phyloP scores from a whole-genome alignment of 64 coral and sea anemone species.

The Stichodactyla mertensii region DNA sequence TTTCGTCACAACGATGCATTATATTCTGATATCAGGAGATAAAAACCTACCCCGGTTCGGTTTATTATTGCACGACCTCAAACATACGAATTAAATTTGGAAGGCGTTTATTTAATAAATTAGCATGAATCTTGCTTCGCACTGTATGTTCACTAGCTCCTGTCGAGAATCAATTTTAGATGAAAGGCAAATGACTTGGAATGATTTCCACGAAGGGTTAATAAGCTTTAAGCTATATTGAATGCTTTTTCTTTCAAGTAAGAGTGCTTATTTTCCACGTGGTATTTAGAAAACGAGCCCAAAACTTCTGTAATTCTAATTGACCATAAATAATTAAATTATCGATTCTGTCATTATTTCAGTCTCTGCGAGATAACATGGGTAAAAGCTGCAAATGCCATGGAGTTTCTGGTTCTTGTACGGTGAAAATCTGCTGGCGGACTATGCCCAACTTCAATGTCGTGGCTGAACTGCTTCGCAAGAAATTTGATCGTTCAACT shows the following conservation, averaged over 20 bases:
- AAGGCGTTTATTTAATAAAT: neutral
- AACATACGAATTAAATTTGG: slow-evolving; percentile 5
- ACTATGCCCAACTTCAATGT: slow-evolving; percentile 62
- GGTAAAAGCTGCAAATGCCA: slow-evolving; percentile 80
- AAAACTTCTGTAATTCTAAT: neutral
- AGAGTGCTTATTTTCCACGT: neutral
- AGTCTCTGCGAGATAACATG: slow-evolving; percentile 77
- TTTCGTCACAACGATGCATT: neutral
- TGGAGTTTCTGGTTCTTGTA: slow-evolving; percentile 74
- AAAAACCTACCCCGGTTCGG: neutral
- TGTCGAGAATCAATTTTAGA: neutral
- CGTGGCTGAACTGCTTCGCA: slow-evolving; percentile 43
- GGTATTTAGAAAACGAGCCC: neutral
- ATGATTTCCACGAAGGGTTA: neutral
- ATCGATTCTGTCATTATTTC: neutral
- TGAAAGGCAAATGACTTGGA: neutral
- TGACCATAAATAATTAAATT: neutral
- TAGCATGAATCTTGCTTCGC: neutral
- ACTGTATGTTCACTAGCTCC: neutral
- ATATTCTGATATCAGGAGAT: neutral
- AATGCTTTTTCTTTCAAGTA: neutral
- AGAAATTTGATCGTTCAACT: slow-evolving; percentile 48
- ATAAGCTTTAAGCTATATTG: neutral
- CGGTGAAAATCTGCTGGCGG: slow-evolving; percentile 67
- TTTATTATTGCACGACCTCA: neutral